Base-by-base conservation (phyloP, 2,888 invertebrate genomes). In the Agrotis clavis region DNA sequence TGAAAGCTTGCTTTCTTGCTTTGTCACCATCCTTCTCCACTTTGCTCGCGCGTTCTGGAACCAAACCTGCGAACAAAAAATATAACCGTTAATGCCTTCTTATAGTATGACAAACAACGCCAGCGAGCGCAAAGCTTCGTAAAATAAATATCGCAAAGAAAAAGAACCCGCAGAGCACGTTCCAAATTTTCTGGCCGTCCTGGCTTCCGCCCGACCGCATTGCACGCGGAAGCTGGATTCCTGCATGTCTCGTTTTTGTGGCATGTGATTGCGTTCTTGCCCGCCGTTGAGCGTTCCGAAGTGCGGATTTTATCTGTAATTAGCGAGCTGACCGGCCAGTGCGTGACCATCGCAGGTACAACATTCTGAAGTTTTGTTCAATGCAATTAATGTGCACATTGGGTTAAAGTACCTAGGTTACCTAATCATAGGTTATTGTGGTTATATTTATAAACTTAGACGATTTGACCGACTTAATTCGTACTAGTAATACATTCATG, bases 1-100 rank as follows among this genome's bases (percentile, higher is more conserved):
- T 82, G 97, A 97, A 94, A 96, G 94, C 89, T 98, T 98, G 92
- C 97, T 97, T 91, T 98, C 98, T 90, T 98, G 98, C 90, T 98
- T 98, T 87, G 98, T 96, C 94, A 98, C 97, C 97, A 98, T 98
- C 84, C 99, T 97, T 88, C 99, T 97, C 98, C 98, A 99, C 96
- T 99, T 99, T 84, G 99, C 99, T 53, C 99, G 97, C 45, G 99
- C 99, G 92, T 99, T 99, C 96, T 99, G 99, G 96, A 99, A 99
- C 99, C 99, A 99, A 71, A 99, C 99, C 99, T 99, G 97, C 54
- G 96, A 96, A 94, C 95, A 97, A 94, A 92, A 91, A 92, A 87
- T 67, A 84, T 41, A 71, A 84, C 71, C 48, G 77, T 92, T 90
- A 83, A 84, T 89, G 83, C 89, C 85, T 88, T 89, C 85, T 82